Evolutionary conservation across 1,140 invertebrate genomes (phyloP).

Genomic region (Drosophila leontia): DNA sequence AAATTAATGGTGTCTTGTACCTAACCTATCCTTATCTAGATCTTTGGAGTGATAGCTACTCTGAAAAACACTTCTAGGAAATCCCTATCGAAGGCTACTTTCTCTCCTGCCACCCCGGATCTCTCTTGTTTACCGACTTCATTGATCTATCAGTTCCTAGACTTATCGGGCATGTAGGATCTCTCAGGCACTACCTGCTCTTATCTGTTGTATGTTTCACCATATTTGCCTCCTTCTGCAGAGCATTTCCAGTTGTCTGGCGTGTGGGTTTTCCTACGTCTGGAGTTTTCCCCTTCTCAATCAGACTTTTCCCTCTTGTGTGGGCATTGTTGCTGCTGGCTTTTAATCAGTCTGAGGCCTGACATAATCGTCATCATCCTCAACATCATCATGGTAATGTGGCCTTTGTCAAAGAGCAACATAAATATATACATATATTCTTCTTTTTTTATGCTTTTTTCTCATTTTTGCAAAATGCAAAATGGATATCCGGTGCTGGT

Average conservation of each 20-base stretch:
- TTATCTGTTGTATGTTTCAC: conserved; percentile 34
- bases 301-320: conserved; percentile 30
- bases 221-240: conserved; percentile 8
- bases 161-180: conserved; percentile 34
- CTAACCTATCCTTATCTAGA: conserved; percentile 14
- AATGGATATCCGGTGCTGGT: conserved; percentile 75
- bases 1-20: not conserved
- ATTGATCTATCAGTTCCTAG: conserved; percentile 40
- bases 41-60: conserved; percentile 22
- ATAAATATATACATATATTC: conserved; percentile 56
- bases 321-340: conserved; percentile 46
- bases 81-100: conserved; percentile 33
- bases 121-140: conserved; percentile 22
- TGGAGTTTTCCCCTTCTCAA: conserved; percentile 28
- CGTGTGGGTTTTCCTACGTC: conserved; percentile 42
- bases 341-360: conserved; percentile 74
- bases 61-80: conserved; percentile 30
- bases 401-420: conserved; percentile 54
- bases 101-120: not conserved
- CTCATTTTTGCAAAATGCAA: conserved; percentile 62
- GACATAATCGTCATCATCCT: conserved; percentile 61
- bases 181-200: conserved; percentile 48
- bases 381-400: conserved; percentile 33
- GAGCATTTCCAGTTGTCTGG: conserved; percentile 8
- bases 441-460: not conserved